Conservation (phyloP, 2,113 vertebrate species). For the Xyrauchen texanus region DNA sequence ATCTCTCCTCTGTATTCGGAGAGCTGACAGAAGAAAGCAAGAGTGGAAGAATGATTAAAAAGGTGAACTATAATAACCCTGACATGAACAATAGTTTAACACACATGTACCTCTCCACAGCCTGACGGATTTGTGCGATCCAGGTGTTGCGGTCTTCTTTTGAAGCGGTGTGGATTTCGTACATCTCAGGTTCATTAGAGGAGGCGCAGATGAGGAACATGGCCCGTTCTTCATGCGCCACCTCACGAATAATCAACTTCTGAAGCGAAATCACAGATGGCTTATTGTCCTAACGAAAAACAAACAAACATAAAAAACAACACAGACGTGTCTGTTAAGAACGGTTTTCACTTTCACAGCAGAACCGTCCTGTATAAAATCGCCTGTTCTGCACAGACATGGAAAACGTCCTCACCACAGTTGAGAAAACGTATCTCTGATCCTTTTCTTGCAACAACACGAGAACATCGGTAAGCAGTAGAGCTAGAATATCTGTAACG, state of each 20-base stretch:
- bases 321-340: not conserved
- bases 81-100: too few species aligned
- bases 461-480: conserved; percentile 89
- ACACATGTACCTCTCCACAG: conserved; percentile 85
- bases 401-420: conserved; percentile 81
- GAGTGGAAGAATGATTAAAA: not conserved
- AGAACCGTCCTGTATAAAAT: too few species aligned
- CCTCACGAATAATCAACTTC: conserved; percentile 94
- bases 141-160: conserved; percentile 93
- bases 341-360: too few species aligned
- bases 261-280: conserved; percentile 90
- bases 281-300: conserved; percentile 85
- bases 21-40: conserved; percentile 72
- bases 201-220: conserved; percentile 98
- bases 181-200: conserved; percentile 92
- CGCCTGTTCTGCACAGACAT: not conserved
- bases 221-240: conserved; percentile 93
- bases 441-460: conserved; percentile 95
- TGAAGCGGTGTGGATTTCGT: conserved; percentile 89
- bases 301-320: not conserved
- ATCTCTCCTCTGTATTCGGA: conserved; percentile 82
- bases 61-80: too few species aligned
- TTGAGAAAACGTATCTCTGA: conserved; percentile 88
- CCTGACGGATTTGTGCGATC: conserved; percentile 89
- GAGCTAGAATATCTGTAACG: conserved; percentile 86